Percentiles rank a stretch among this genome's conserved stretches.
Evolutionary conservation across 2,113 vertebrate species (phyloP).

Genomic region (Cyanocitta stelleri): DNA sequence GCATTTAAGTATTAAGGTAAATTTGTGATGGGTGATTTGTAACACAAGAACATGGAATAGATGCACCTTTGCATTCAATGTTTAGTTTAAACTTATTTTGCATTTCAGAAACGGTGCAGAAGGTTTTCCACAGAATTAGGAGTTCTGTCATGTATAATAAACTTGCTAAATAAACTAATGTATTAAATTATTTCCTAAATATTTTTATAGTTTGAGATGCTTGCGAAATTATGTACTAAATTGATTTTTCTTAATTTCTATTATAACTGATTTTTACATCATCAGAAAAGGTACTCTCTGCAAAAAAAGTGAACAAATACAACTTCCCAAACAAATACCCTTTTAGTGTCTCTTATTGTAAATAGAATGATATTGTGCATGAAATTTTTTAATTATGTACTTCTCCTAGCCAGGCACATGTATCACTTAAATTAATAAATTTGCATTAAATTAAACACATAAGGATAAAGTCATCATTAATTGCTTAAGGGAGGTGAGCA

Average conservation of each 20-base stretch:
- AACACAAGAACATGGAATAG: not conserved
- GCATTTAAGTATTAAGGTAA: not conserved
- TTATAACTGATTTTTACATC: not conserved
- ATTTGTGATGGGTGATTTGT: not conserved
- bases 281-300: not conserved
- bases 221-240: not conserved
- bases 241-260: not conserved
- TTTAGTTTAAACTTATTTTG: not conserved
- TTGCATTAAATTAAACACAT: not conserved
- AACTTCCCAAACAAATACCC: accelerated
- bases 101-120: not conserved
- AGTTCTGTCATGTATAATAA: not conserved
- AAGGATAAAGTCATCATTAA: not conserved
- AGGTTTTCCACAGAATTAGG: not conserved
- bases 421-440: not conserved
- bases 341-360: not conserved
- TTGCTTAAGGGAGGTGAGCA: not conserved
- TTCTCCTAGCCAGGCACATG: not conserved
- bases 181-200: not conserved
- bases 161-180: not conserved
- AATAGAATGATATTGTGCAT: not conserved
- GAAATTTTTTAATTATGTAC: not conserved
- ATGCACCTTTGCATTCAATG: not conserved
- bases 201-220: not conserved
- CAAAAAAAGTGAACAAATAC: not conserved